phyloP scores from a whole-genome alignment of 1,140 invertebrate species.

The Ips nitidus region DNA sequence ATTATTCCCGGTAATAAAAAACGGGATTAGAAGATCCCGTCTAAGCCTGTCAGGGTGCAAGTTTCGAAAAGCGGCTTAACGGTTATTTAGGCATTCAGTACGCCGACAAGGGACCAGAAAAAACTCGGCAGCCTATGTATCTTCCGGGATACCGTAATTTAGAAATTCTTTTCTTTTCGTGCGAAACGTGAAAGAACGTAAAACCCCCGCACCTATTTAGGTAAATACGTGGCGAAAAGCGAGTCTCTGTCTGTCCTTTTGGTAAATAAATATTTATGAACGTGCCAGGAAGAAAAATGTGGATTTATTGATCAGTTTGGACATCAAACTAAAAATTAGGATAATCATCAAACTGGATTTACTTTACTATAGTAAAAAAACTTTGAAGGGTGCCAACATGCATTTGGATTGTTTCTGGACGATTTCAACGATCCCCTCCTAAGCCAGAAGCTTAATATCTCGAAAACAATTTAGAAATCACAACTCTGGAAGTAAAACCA shows the following conservation, averaged over 20 bases:
- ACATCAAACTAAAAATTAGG: too few relatives aligned
- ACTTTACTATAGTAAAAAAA: too few relatives aligned
- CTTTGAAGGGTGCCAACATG: too few relatives aligned
- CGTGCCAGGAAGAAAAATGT: slow-evolving; percentile 11
- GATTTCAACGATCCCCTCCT: slow-evolving; percentile 7
- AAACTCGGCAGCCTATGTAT: slow-evolving; percentile 13
- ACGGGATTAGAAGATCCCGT: slow-evolving; percentile 22
- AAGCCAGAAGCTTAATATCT: slow-evolving; percentile 24
- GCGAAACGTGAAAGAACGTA: slow-evolving; percentile 24
- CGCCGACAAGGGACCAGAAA: slow-evolving; percentile 26
- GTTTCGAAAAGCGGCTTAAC: slow-evolving; percentile 32
- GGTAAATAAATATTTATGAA: slow-evolving; percentile 31
- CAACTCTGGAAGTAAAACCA: slow-evolving; percentile 33
- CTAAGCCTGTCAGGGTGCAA: slow-evolving; percentile 28
- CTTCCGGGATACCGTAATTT: slow-evolving; percentile 21
- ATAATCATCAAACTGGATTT: too few relatives aligned
- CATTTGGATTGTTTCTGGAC: not conserved
- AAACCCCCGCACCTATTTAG: slow-evolving; percentile 28
- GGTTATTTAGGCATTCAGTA: slow-evolving; percentile 34
- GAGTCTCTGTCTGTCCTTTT: too few relatives aligned
- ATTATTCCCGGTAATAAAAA: slow-evolving; percentile 23
- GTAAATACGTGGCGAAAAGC: slow-evolving; percentile 19
- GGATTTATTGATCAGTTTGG: slow-evolving; percentile 1
- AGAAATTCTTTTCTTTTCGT: slow-evolving; percentile 21
- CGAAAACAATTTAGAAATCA: slow-evolving; percentile 34